Conservation (phyloP, 2,113 vertebrate genomes). For the Dicrurus megarhynchus region DNA sequence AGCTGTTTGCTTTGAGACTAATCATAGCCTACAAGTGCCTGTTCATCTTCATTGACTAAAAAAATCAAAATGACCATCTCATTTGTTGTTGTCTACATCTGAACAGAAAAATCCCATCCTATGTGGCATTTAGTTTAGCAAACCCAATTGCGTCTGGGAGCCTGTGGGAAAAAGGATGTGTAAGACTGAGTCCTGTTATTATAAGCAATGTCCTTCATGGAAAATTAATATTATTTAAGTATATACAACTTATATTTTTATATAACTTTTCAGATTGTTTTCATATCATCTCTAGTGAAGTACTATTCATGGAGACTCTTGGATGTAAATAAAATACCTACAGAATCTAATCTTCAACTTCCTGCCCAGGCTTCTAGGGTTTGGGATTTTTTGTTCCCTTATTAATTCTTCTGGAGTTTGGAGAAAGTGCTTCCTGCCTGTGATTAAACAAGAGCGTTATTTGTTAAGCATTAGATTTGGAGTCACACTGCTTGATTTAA, state of each 20-base stretch:
- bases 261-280: neutral
- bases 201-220: neutral
- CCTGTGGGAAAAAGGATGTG: neutral
- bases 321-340: neutral
- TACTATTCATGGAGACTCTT: neutral
- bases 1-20: neutral
- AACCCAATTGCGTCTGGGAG: neutral
- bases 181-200: neutral
- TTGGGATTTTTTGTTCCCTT: neutral
- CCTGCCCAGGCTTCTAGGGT: neutral
- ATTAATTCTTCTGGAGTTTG: neutral
- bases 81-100: neutral
- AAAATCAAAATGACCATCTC: neutral
- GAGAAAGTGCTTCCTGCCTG: neutral
- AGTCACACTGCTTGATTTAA: neutral
- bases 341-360: neutral
- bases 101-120: neutral
- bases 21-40: neutral
- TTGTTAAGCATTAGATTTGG: neutral
- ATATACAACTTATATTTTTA: neutral
- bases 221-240: neutral
- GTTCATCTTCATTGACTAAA: neutral
- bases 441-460: neutral
- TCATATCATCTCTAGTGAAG: neutral
- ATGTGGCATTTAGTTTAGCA: neutral